Evolutionary conservation across 1,140 invertebrate species (phyloP), one percentile per base, ranked within the genome.

Genomic region (Myzus persicae): DNA sequence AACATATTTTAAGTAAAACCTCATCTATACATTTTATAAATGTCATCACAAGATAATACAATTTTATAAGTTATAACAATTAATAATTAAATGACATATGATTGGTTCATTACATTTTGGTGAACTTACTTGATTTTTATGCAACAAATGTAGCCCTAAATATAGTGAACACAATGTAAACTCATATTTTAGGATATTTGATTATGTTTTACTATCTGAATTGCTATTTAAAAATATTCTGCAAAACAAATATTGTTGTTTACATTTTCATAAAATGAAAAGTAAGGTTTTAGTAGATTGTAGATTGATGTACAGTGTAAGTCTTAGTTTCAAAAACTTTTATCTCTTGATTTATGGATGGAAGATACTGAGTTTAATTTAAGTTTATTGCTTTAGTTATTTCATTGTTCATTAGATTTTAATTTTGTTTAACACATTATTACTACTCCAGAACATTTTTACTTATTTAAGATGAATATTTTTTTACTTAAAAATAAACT

Each of bases 331-430:
- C 59, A 87, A 76, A 90, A 38, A 90, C 40, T 26, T 51, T 90
- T 90, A 90, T 90, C 51, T 90, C 20, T 24, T 90, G 89, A 90
- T 90, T 90, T 91, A 76, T 91, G 90, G 90, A n/a, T 76, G 40
- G 18, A 31, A 54, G 40, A 91, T 67, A 76, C 40, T 20, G 31
- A 42, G 59, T 90, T 36, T 59, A 38, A 42, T 54, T 90, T 54
- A 38, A 14, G n/a, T 90, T 90, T 59, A 59, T 87, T 87, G 31
- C 85, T 36, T n/a, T 22, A 87, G 11, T 8, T 36, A 31, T 87
- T 87, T 31, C 44, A 87, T 87, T 87, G 85, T 87, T 87, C 85
- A 84, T 40, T 40, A 84, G 9, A 2, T 84, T 84, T 84, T 40
- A 84, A 82, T 18, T n/a, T 11, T 82, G 76, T 38, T 82, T 22